Conservation (phyloP, 2,888 invertebrate genomes). For the Sympetrum striolatum region DNA sequence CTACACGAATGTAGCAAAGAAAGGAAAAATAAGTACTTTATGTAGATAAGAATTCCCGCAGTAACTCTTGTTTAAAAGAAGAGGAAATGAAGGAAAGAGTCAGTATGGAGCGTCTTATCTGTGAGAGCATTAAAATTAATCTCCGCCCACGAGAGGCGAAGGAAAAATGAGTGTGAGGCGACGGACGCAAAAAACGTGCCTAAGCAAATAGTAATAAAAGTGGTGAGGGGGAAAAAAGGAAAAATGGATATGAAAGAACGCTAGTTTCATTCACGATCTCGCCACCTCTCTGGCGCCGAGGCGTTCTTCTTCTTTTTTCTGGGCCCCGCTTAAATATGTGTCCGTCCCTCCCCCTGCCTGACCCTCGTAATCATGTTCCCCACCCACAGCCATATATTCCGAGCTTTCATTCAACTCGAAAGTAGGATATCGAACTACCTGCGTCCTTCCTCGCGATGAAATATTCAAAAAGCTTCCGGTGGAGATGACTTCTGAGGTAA, state of each 20-base stretch:
- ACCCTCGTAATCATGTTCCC: background rate
- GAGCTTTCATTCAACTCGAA: background rate
- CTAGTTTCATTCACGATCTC: slow-evolving; percentile 43
- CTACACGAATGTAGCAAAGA: too few species aligned
- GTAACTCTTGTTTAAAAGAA: too few species aligned
- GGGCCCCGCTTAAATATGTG: slow-evolving; percentile 13
- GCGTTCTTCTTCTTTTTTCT: slow-evolving; percentile 24
- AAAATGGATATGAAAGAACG: slow-evolving; percentile 13
- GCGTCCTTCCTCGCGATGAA: too few species aligned
- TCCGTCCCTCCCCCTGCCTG: background rate
- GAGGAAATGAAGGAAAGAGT: too few species aligned
- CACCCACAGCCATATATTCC: slow-evolving; percentile 1
- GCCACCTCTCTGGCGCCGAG: slow-evolving; percentile 38
- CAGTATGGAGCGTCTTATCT: background rate
- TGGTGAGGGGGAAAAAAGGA: background rate
- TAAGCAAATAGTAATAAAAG: slow-evolving; percentile 4
- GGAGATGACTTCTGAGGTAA: too few species aligned
- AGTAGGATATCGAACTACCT: too few species aligned
- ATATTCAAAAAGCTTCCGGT: too few species aligned
- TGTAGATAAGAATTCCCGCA: too few species aligned
- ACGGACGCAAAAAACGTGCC: background rate
- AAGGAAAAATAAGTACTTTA: too few species aligned
- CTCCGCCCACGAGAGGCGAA: background rate
- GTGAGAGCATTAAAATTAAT: slow-evolving; percentile 23
- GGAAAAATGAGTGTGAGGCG: background rate